Base-by-base conservation (phyloP, 2,888 invertebrate genomes). In the Molorchus minor region DNA sequence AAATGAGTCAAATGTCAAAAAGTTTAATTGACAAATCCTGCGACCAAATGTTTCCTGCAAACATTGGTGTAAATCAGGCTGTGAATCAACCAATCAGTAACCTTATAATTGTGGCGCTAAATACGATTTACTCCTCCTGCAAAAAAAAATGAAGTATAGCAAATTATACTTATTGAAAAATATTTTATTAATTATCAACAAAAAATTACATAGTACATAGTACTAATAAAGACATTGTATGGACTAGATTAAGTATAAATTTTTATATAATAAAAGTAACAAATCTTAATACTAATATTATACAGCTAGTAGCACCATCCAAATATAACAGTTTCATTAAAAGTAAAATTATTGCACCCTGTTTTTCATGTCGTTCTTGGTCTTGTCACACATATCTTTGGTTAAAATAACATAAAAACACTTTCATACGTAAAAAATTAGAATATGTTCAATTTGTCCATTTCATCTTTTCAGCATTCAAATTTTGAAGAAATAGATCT, bases 211-310 rank as follows among this genome's bases (percentile, higher is more conserved):
- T 57, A 69, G 67, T 71, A 69, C 66, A 65, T 54, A 66, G 69
- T 68, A 68, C 71, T 59, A 47, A 60, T 49, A 44, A 65, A 56
- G 65, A 66, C 54, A 67, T 65, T 58, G 56, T 67, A 69, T 52
- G 62, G 71, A 71, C 71, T 71, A 71, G 71, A 71, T 71, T 71
- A 69, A 56, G 25, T 55, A 44, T 58, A 52, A 40, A 58, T 60
- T 46, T 51, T 54, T 58, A 54, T 60, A 62, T 59, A 55, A 53
- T 61, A 55, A 61, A 61, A 57, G 51, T 54, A 46, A 20, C 54
- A 58, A 49, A 51, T 51, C 54, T 55, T 52, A 43, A 46, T 49
- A 20, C 15, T 25, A 54, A 54, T 40, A 47, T 52, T 52, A 52
- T n/a, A n/a, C 25, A 7, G 12, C 25, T 17, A 51, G 21, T 51